Evolutionary conservation across 2,113 vertebrate species (phyloP).

Genomic region (Petrocephalus zakoni): DNA sequence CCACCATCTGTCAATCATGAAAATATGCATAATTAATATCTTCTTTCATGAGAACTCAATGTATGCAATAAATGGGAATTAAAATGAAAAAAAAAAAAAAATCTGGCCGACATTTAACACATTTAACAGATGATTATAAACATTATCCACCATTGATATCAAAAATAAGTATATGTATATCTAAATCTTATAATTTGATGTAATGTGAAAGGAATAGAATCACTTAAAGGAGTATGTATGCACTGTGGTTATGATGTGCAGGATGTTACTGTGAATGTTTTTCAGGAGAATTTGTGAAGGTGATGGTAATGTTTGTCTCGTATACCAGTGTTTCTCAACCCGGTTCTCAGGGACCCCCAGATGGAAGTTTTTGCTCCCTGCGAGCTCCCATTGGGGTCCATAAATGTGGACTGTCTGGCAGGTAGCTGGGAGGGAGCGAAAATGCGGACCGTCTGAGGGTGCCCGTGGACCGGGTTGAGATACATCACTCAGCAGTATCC

Average conservation of each 20-base stretch:
- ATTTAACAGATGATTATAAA: not conserved
- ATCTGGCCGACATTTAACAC: not conserved
- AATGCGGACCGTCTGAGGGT: conserved; percentile 37
- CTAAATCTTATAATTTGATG: too few relatives aligned
- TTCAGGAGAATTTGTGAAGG: conserved; percentile 78
- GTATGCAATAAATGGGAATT: not conserved
- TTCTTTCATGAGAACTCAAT: not conserved
- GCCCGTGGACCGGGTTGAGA: conserved; percentile 84
- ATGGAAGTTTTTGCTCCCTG: not conserved
- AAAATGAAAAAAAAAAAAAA: not conserved
- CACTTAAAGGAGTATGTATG: not conserved
- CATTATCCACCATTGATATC: not conserved
- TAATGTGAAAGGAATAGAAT: not conserved
- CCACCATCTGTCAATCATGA: not conserved
- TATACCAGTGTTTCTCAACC: conserved; percentile 68
- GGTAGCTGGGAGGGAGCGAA: not conserved
- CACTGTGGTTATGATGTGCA: not conserved
- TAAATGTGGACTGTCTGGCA: not conserved
- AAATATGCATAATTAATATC: not conserved
- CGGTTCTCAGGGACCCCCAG: not conserved
- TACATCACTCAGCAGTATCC: conserved; percentile 59
- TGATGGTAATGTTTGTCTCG: conserved; percentile 78
- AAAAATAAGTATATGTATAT: not conserved
- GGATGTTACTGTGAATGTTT: not conserved
- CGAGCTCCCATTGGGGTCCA: too few relatives aligned